phyloP scores from a whole-genome alignment of 2,113 vertebrate species.

The Aspidoscelis tigris region DNA sequence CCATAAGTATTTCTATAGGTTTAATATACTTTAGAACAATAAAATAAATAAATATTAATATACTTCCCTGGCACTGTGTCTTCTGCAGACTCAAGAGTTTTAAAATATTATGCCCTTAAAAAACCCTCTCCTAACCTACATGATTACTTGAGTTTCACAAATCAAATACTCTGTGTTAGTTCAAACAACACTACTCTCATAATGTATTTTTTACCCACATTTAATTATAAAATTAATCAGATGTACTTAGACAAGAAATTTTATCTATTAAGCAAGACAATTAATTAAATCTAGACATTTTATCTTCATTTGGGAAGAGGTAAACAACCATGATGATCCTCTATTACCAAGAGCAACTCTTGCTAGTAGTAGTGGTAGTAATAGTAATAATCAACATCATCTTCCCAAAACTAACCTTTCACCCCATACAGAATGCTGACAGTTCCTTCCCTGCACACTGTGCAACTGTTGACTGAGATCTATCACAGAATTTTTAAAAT shows the following conservation, averaged over 20 bases:
- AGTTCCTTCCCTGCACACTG: background rate
- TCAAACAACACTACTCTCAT: background rate
- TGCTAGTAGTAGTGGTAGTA: too few species aligned
- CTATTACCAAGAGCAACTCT: too few species aligned
- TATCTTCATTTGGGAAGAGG: background rate
- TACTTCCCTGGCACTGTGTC: slow-evolving; percentile 28
- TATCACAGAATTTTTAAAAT: background rate
- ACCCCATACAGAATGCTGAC: too few species aligned
- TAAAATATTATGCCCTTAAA: slow-evolving; percentile 49
- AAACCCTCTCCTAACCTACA: background rate
- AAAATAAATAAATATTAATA: background rate
- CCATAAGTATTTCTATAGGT: background rate
- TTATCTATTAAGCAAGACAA: slow-evolving; percentile 33
- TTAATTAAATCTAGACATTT: background rate
- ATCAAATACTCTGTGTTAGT: background rate
- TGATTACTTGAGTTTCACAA: background rate
- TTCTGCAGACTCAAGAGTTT: slow-evolving; percentile 34
- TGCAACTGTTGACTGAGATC: background rate
- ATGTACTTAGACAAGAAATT: slow-evolving; percentile 24
- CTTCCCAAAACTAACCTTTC: background rate
- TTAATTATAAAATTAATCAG: slow-evolving; percentile 7
- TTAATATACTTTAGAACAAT: background rate
- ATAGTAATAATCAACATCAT: background rate
- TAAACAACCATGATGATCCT: background rate
- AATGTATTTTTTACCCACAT: background rate